Conservation (phyloP, 2,888 invertebrate species). For the Anthophora plumipes region DNA sequence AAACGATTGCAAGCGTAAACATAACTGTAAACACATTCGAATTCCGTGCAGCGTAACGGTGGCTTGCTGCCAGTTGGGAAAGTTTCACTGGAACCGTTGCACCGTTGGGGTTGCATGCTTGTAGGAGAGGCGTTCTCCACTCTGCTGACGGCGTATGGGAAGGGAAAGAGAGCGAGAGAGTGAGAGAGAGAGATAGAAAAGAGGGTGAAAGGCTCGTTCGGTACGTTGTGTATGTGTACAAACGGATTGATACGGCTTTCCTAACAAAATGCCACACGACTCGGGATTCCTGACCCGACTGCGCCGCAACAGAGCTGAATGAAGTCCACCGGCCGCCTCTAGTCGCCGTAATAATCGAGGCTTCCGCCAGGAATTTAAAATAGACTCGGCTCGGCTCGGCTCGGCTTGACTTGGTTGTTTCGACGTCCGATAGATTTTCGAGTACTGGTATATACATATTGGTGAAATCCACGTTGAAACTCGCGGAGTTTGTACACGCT, state of each 20-base stretch:
- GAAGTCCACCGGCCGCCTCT: conserved; percentile 34
- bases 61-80: conserved; percentile 75
- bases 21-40: conserved; percentile 77
- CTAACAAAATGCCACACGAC: conserved; percentile 58
- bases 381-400: background rate
- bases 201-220: conserved; percentile 13
- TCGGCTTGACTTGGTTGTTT: conserved; percentile 5
- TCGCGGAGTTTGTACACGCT: background rate
- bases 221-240: conserved; percentile 53
- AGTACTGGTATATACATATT: too few species aligned
- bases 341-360: conserved; percentile 54
- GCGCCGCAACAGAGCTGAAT: conserved; percentile 39
- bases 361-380: conserved; percentile 58
- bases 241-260: conserved; percentile 64
- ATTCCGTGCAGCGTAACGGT: conserved; percentile 74
- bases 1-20: conserved; percentile 73
- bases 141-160: too few species aligned
- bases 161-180: too few species aligned
- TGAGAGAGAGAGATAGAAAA: background rate
- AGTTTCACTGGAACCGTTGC: conserved; percentile 67
- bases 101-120: conserved; percentile 37
- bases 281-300: conserved; percentile 52
- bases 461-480: background rate
- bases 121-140: conserved; percentile 10
- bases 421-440: conserved; percentile 10